phyloP scores from a whole-genome alignment of 64 coral and sea anemone species.

The Montipora cactus region DNA sequence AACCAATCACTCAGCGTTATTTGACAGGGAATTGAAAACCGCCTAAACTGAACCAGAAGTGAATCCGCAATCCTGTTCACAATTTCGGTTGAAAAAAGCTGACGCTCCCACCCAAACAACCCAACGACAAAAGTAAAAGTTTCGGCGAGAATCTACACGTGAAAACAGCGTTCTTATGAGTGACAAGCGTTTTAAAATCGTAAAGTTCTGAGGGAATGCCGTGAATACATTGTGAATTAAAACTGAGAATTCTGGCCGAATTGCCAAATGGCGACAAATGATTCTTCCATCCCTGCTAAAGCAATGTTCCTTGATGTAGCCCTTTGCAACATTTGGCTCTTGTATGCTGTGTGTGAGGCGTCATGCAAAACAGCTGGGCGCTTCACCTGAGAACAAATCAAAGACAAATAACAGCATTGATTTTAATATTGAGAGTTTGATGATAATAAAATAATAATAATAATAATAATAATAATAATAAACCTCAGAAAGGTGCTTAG shows the following conservation, averaged over 20 bases:
- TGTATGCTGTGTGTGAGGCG: conserved; percentile 83
- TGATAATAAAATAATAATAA: no score
- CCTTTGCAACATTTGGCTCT: conserved; percentile 77
- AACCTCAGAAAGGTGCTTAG: no score
- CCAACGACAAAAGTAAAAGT: conserved; percentile 60
- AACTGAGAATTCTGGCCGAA: conserved; percentile 79
- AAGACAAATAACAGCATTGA: background rate
- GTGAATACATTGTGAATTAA: conserved; percentile 65
- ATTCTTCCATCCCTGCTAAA: conserved; percentile 92
- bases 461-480: no score
- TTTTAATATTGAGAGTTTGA: no score
- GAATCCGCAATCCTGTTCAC: background rate
- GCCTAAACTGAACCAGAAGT: no score
- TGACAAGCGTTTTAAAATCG: conserved; percentile 85
- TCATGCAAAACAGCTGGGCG: background rate
- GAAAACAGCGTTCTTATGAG: conserved; percentile 83
- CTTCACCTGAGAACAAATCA: background rate
- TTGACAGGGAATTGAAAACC: no score
- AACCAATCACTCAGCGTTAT: no score
- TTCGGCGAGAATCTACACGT: conserved; percentile 87
- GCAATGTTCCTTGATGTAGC: conserved; percentile 94
- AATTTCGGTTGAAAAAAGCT: conserved; percentile 76
- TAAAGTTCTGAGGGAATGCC: conserved; percentile 58
- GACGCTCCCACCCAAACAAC: conserved; percentile 82
- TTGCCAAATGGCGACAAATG: conserved; percentile 97